These are phyloP conservation scores for Mystacides longicornis DNA, from an alignment of 2,888 invertebrate genomes.

Conservation along the genomic window DNA sequence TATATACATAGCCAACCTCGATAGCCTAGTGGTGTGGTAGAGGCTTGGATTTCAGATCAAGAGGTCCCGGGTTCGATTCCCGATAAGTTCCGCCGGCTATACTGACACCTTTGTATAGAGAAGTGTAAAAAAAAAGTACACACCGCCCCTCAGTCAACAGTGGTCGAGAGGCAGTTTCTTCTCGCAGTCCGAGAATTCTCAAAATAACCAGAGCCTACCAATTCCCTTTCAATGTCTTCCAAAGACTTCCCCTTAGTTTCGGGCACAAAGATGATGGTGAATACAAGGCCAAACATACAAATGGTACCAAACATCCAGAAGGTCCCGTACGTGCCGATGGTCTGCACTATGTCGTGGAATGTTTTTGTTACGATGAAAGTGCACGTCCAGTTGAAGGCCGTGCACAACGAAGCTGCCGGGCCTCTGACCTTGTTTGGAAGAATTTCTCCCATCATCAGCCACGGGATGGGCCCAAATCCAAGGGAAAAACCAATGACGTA, in stretches of 20 bases:
- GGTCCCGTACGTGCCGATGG: constrained; percentile 61
- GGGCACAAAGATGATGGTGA: constrained; percentile 78
- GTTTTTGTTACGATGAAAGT: constrained; percentile 85
- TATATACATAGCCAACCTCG: too few species aligned
- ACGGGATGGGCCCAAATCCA: constrained; percentile 77
- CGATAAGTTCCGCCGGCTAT: too few species aligned
- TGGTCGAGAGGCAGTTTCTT: constrained; percentile 73
- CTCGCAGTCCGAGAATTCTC: constrained; percentile 63
- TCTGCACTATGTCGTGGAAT: constrained; percentile 59
- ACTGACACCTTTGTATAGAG: too few species aligned
- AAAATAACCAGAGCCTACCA: constrained; percentile 49
- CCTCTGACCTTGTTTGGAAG: constrained; percentile 83
- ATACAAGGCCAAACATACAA: constrained; percentile 65
- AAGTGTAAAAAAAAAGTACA: too few species aligned
- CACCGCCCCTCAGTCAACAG: too few species aligned
- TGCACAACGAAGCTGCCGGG: constrained; percentile 80
- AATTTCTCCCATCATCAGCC: constrained; percentile 92
- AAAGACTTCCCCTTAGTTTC: constrained; percentile 90
- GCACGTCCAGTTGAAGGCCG: constrained; percentile 85
- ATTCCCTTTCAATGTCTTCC: constrained; percentile 83
- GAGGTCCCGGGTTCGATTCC: too few species aligned
- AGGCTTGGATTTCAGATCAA: too few species aligned
- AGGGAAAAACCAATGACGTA: constrained; percentile 84
- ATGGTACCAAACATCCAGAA: constrained; percentile 76
- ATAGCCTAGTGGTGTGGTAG: too few species aligned